phyloP scores from a whole-genome alignment of 2,113 vertebrate species.

The Callopanchax toddi region DNA sequence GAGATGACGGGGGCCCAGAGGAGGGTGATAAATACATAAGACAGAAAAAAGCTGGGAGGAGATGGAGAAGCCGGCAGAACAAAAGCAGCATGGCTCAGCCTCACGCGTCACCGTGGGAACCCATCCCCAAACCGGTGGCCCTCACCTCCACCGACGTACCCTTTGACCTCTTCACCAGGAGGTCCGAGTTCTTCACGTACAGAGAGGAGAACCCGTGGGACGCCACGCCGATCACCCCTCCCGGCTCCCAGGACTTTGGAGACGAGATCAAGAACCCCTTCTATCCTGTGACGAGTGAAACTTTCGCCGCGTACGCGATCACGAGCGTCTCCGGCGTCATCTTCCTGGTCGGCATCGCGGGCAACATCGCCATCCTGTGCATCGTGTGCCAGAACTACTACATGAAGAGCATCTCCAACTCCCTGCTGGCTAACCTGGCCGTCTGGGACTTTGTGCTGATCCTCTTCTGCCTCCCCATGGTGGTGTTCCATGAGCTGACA shows the following conservation, averaged over 20 bases:
- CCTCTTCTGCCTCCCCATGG: conserved; percentile 94
- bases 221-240: conserved; percentile 81
- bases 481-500: conserved; percentile 95
- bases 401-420: conserved; percentile 99
- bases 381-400: conserved; percentile 99
- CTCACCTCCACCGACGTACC: conserved; percentile 85
- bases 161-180: conserved; percentile 74
- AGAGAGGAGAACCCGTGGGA: conserved; percentile 79
- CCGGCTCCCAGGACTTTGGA: conserved; percentile 75
- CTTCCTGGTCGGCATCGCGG: conserved; percentile 91
- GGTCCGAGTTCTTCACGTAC: conserved; percentile 72
- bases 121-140: conserved; percentile 79
- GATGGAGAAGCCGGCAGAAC: conserved; percentile 64
- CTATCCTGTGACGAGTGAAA: conserved; percentile 92
- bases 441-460: conserved; percentile 97
- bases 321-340: conserved; percentile 90
- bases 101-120: conserved; percentile 71
- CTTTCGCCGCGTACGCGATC: conserved; percentile 93
- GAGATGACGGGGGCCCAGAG: conserved; percentile 37
- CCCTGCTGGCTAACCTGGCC: conserved; percentile 93
- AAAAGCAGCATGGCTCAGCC: conserved; percentile 63
- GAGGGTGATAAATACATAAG: conserved; percentile 72
- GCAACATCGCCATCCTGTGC: conserved; percentile 96
- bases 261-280: conserved; percentile 91
- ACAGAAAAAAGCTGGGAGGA: conserved; percentile 72